Evolutionary conservation across 2,113 vertebrate species (phyloP), one percentile per base, ranked within the genome.

Genomic region (Tamias sibiricus): DNA sequence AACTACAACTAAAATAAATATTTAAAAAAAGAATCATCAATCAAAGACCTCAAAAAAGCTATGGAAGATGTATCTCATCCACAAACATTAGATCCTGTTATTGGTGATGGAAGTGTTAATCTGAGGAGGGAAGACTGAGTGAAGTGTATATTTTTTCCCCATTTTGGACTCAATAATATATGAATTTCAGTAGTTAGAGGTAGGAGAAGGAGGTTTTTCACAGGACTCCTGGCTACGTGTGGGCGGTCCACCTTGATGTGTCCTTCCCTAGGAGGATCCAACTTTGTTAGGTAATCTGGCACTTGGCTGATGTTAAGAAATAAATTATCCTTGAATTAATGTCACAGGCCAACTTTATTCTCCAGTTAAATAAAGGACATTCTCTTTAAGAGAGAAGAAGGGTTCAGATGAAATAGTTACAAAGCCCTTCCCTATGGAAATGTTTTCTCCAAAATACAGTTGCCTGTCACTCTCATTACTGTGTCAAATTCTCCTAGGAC

Each of bases 331-430:
- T 92, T 87, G 22, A 54, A 82, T 92, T 52, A 76, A 40, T 87
- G 35, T 16, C 76, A 90, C 5, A 81, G 69, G 44, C 22, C 9
- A 82, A 20, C 26, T 91, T 87, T 82, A 91, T 84, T 71, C 5
- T 47, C 76, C 40, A 84, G 8, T 87, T 57, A 94, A 92, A 72
- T 49, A 76, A 13, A 83, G n/a, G 42, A 35, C 32, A 83, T 71
- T 90, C 91, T 87, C 8, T 71, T 47, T 90, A 62, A 69, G 28
- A 92, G 75, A 91, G 24, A 95, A 74, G 32, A n/a, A 89, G 16
- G 11, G 4, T 74, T 12, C n/a, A 80, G 3, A 74, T 47, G 68
- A 97, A 91, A 26, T 72, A 64, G 42, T 69, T 68, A 69, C 37
- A 87, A 95, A 88, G 28, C 19, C 32, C 68, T 83, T 85, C 42